Evolutionary conservation across 2,888 invertebrate genomes (phyloP).

Genomic region (Ferrisia virgata): DNA sequence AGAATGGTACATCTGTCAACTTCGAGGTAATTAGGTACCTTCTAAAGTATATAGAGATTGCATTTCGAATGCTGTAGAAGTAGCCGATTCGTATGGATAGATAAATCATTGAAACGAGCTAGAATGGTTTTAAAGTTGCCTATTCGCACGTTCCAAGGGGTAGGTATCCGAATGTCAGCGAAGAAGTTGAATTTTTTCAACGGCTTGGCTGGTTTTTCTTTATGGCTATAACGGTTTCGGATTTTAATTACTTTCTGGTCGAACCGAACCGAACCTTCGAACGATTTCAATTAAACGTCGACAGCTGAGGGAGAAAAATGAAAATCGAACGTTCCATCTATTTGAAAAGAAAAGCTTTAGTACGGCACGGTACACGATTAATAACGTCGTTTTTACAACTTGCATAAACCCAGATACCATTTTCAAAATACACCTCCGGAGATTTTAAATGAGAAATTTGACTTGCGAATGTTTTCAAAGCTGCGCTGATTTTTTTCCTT

Average conservation of each 20-base stretch:
- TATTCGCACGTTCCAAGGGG: background rate
- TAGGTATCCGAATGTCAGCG: background rate
- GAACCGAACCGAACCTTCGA: background rate
- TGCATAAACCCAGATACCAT: background rate
- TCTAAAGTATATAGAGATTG: background rate
- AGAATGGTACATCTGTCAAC: background rate
- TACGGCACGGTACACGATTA: background rate
- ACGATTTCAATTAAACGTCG: background rate
- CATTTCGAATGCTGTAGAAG: background rate
- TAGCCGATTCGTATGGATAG: background rate
- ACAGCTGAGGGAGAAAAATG: background rate
- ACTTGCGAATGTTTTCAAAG: background rate
- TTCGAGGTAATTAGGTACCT: background rate
- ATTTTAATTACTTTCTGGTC: constrained; percentile 8
- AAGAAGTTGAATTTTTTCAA: background rate
- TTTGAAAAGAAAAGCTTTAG: background rate
- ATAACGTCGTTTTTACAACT: background rate
- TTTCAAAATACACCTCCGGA: background rate
- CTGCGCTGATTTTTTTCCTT: too few species aligned
- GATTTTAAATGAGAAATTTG: background rate
- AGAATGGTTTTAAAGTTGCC: background rate
- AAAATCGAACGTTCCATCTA: background rate
- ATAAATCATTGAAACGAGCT: background rate
- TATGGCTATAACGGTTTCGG: background rate
- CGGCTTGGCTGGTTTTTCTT: background rate